Conservation (phyloP, 1,140 invertebrate species). For the Mizuhopecten yessoensis region DNA sequence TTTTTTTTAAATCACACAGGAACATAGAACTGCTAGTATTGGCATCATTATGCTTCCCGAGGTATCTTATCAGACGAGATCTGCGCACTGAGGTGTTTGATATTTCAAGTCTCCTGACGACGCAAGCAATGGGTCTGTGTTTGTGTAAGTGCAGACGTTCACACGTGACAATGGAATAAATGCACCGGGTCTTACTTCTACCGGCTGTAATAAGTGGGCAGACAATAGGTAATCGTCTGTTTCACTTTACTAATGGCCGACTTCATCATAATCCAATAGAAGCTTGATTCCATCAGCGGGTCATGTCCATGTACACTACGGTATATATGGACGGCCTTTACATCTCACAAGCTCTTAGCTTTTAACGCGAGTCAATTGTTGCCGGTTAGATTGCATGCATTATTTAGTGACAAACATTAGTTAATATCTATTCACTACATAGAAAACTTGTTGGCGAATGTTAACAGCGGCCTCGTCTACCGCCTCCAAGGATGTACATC, state of each 20-base stretch:
- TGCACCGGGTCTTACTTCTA: background rate
- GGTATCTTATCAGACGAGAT: background rate
- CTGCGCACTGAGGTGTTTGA: background rate
- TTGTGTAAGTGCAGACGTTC: conserved; percentile 22
- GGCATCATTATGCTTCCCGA: background rate
- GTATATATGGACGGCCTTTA: background rate
- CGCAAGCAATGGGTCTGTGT: background rate
- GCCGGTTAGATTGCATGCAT: conserved; percentile 19
- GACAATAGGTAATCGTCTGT: conserved; percentile 5
- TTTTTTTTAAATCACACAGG: no score
- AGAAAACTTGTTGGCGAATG: background rate
- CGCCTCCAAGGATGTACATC: background rate
- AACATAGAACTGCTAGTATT: background rate
- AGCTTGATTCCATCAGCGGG: conserved; percentile 23
- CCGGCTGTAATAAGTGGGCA: background rate
- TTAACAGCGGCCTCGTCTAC: background rate
- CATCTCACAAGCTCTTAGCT: conserved; percentile 37
- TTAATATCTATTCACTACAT: background rate
- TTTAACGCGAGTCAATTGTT: conserved; percentile 28
- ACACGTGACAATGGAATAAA: background rate
- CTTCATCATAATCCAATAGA: conserved; percentile 34
- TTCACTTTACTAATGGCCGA: conserved; percentile 25
- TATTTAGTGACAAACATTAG: conserved; percentile 39
- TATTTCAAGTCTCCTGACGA: background rate
- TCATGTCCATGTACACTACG: background rate